phyloP scores from a whole-genome alignment of 2,888 invertebrate species.

The Drosophila greeni region DNA sequence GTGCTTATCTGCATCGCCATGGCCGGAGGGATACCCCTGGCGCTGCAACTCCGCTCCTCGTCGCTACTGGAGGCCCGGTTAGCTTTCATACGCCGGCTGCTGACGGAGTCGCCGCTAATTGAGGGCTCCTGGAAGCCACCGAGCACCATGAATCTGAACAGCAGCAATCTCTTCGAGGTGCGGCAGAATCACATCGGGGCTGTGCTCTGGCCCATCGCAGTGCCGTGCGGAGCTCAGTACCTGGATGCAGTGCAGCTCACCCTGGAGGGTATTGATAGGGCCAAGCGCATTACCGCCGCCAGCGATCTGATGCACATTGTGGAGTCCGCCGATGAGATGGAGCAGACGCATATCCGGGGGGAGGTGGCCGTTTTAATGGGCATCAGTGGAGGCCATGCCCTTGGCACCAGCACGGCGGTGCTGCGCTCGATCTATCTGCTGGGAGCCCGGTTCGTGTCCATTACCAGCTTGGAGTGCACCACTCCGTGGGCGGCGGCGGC shows the following conservation, averaged over 20 bases:
- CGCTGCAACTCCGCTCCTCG: conserved; percentile 81
- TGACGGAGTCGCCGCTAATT: conserved; percentile 81
- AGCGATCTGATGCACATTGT: conserved; percentile 81
- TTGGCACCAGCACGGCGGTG: conserved; percentile 84
- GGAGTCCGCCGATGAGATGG: conserved; percentile 81
- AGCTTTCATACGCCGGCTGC: conserved; percentile 80
- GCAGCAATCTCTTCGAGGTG: conserved; percentile 72
- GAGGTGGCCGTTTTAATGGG: conserved; percentile 83
- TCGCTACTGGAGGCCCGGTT: conserved; percentile 81
- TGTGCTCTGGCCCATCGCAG: conserved; percentile 79
- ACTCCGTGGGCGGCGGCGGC: conserved; percentile 82
- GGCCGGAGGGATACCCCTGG: conserved; percentile 80
- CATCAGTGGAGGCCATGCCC: conserved; percentile 84
- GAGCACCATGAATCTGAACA: conserved; percentile 63
- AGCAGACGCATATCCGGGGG: conserved; percentile 81
- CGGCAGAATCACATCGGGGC: conserved; percentile 81
- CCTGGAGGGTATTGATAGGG: conserved; percentile 84
- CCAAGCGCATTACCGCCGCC: conserved; percentile 81
- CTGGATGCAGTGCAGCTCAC: conserved; percentile 84
- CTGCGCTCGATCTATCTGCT: conserved; percentile 83
- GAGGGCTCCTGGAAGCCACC: conserved; percentile 80
- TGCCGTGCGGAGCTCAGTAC: conserved; percentile 83
- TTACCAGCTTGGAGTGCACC: conserved; percentile 83
- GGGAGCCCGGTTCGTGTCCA: conserved; percentile 83
- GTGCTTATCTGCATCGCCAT: conserved; percentile 77